Percentiles rank a stretch among this genome's conserved stretches.
Conservation (phyloP, 92 coral and sea anemone species). For the Anthopleura xanthogrammica region DNA sequence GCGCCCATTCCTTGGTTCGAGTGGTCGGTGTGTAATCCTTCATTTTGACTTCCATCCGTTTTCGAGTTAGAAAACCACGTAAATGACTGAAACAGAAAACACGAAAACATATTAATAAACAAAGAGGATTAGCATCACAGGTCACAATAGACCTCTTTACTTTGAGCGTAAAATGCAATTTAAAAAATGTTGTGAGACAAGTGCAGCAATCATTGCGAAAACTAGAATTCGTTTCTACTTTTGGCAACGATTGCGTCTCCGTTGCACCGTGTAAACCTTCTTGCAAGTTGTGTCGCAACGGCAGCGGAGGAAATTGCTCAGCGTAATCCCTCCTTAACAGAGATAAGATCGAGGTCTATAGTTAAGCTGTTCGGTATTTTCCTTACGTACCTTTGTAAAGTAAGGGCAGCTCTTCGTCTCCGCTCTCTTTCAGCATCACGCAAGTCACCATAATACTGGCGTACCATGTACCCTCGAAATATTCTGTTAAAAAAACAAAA, state of each 20-base stretch:
- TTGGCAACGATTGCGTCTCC: too few species aligned
- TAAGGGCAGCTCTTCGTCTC: constrained; percentile 84
- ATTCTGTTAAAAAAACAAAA: constrained; percentile 48
- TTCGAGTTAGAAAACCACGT: constrained; percentile 92
- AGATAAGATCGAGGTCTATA: too few species aligned
- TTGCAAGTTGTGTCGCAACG: too few species aligned
- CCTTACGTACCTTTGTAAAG: constrained; percentile 76
- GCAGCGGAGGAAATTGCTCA: too few species aligned
- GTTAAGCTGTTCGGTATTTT: too few species aligned
- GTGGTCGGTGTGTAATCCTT: constrained; percentile 68
- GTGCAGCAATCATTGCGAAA: too few species aligned
- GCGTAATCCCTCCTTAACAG: too few species aligned
- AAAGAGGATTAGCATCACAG: neutral
- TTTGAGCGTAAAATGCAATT: too few species aligned
- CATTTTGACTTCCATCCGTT: constrained; percentile 74
- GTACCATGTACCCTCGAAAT: constrained; percentile 93
- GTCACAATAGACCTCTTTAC: too few species aligned
- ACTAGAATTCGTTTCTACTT: too few species aligned
- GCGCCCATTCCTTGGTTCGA: constrained; percentile 92
- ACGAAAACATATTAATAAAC: neutral
- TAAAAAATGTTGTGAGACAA: too few species aligned
- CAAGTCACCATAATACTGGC: constrained; percentile 71
- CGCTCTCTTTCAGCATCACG: constrained; percentile 68
- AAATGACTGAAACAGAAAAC: constrained; percentile 53
- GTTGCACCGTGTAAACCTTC: too few species aligned